These are phyloP conservation scores for Portevinia maculata DNA, from an alignment of 2,888 invertebrate genomes.

Conservation along the genomic window DNA sequence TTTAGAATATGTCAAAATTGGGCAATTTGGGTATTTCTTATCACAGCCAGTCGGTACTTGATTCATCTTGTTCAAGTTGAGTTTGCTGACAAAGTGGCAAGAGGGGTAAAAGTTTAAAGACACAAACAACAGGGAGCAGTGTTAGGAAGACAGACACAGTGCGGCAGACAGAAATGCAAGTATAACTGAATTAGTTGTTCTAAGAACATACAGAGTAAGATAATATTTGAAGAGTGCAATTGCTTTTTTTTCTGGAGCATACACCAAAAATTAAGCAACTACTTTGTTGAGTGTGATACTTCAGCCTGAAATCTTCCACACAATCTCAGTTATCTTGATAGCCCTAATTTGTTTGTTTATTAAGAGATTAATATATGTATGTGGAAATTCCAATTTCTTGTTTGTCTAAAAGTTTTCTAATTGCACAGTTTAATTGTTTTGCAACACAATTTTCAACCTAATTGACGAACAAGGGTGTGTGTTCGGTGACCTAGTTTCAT, in stretches of 20 bases:
- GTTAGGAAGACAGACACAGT: conserved; percentile 4
- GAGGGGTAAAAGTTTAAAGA: conserved; percentile 1
- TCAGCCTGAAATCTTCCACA: conserved; percentile 38
- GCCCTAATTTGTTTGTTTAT: conserved; percentile 63
- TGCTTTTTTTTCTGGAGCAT: conserved; percentile 47
- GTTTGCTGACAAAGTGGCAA: conserved; percentile 51
- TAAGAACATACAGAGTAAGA: conserved; percentile 13
- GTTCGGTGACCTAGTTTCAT: conserved; percentile 39
- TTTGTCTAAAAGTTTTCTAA: conserved; percentile 47
- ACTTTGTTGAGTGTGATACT: conserved; percentile 65
- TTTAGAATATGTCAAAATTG: conserved; percentile 7
- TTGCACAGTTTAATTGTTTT: conserved; percentile 66
- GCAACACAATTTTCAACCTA: conserved; percentile 42
- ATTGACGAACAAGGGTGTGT: conserved; percentile 60
- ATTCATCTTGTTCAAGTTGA: conserved; percentile 41
- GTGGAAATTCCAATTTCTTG: conserved; percentile 19
- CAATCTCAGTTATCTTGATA: conserved; percentile 70
- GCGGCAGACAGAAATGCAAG: conserved; percentile 14
- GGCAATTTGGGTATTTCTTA: conserved; percentile 18
- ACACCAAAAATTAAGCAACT: conserved; percentile 60
- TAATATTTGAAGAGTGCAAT: conserved; percentile 51
- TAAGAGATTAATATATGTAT: conserved; percentile 31
- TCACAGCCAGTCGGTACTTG: conserved; percentile 36
- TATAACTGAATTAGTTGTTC: conserved; percentile 27
- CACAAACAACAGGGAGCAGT: conserved; percentile 11